Evolutionary conservation across 2,113 vertebrate species (phyloP).

Genomic region (Indri indri): DNA sequence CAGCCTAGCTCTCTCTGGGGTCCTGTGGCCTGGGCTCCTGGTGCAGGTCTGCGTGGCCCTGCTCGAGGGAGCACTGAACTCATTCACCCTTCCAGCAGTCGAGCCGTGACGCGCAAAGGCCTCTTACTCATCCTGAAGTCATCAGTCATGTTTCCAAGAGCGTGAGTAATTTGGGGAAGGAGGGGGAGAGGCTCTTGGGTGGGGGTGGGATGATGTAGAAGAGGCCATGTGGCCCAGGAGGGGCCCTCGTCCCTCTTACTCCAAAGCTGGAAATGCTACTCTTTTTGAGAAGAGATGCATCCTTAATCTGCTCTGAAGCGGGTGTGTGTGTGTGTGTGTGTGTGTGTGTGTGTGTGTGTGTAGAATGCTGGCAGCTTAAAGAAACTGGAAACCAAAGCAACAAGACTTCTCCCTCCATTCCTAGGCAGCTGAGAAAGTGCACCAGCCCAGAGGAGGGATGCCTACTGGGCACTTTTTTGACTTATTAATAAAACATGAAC

Average conservation of each 20-base stretch:
- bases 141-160: conserved; percentile 84
- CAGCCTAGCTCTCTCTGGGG: background rate
- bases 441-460: background rate
- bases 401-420: background rate
- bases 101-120: conserved; percentile 76
- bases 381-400: background rate
- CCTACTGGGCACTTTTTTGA: background rate
- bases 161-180: conserved; percentile 80
- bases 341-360: background rate
- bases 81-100: conserved; percentile 81
- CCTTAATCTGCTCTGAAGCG: background rate
- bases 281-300: background rate
- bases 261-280: background rate
- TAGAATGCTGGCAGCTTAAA: background rate
- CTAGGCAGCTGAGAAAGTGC: background rate
- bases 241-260: background rate
- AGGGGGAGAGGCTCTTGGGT: background rate
- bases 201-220: background rate
- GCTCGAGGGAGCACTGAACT: conserved; percentile 81
- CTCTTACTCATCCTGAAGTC: conserved; percentile 83
- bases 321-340: no score
- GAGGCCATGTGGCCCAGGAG: background rate
- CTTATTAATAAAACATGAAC: background rate
- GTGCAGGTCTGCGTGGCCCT: background rate
- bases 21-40: background rate